Percentiles rank a stretch among this genome's conserved stretches.
phyloP scores from a whole-genome alignment of 2,888 invertebrate genomes.

The Drosophila villosipedis region DNA sequence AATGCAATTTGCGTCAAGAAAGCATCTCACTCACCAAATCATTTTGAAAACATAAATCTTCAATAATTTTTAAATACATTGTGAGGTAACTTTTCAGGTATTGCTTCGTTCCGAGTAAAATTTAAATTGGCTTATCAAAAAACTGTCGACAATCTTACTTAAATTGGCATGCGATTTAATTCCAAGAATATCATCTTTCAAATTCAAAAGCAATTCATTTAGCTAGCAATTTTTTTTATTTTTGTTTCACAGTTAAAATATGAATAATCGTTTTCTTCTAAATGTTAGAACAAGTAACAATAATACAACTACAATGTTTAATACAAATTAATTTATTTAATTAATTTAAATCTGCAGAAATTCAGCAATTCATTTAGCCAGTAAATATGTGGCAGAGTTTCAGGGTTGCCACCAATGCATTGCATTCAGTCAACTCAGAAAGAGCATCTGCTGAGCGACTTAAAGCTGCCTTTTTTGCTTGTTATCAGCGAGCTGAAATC shows the following conservation, averaged over 20 bases:
- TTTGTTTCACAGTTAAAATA: not conserved
- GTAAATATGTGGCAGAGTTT: not conserved
- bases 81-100: too few relatives aligned
- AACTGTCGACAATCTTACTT: too few relatives aligned
- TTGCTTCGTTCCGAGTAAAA: too few relatives aligned
- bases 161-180: too few relatives aligned
- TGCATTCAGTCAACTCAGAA: not conserved
- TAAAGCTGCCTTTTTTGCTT: slow-evolving; percentile 7
- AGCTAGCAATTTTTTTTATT: too few relatives aligned
- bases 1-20: not conserved
- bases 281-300: too few relatives aligned
- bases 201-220: too few relatives aligned
- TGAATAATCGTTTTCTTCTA: too few relatives aligned
- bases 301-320: too few relatives aligned
- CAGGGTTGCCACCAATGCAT: not conserved
- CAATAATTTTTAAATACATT: not conserved
- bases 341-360: not conserved
- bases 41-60: not conserved
- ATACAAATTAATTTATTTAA: too few relatives aligned
- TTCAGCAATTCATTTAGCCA: not conserved
- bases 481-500: slow-evolving; percentile 56
- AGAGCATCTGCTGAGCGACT: slow-evolving; percentile 1
- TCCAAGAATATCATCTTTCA: too few relatives aligned
- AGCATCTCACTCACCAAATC: not conserved
- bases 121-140: too few relatives aligned